Percentiles rank a stretch among this genome's conserved stretches.
Conservation (phyloP, 2,113 vertebrate genomes). For the Lagopus muta region DNA sequence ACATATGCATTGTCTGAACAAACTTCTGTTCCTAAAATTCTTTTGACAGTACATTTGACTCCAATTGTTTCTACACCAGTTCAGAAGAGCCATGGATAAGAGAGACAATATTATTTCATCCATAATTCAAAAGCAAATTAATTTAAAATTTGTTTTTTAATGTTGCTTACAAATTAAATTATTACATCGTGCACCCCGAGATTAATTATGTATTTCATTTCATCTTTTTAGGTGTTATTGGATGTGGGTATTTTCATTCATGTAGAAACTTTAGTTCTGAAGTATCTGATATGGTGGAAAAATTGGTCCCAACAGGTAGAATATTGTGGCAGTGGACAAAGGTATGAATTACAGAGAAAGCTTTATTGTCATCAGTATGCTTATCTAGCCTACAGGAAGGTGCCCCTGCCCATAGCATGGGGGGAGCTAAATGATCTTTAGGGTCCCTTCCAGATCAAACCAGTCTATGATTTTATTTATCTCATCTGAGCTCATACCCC, state of each 20-base stretch:
- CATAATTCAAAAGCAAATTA: background rate
- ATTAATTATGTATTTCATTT: background rate
- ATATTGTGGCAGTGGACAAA: slow-evolving; percentile 90
- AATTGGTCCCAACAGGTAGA: slow-evolving; percentile 81
- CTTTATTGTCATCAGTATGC: background rate
- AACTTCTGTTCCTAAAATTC: background rate
- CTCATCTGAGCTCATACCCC: background rate
- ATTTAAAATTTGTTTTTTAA: background rate
- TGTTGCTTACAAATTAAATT: background rate
- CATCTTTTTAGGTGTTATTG: slow-evolving; percentile 78
- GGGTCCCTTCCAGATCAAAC: too few relatives aligned
- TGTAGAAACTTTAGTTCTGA: slow-evolving; percentile 80
- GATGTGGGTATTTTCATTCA: slow-evolving; percentile 84
- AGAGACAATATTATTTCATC: background rate
- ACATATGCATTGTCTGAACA: background rate
- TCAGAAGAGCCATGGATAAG: background rate
- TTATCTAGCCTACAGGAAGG: background rate
- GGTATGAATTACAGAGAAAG: slow-evolving; percentile 63
- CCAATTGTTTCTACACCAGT: background rate
- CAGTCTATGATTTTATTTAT: too few relatives aligned
- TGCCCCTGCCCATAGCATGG: too few relatives aligned
- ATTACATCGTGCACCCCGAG: background rate
- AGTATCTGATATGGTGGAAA: slow-evolving; percentile 76
- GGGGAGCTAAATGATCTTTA: too few relatives aligned
- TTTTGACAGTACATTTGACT: background rate